Base-by-base conservation (phyloP, 2,113 vertebrate genomes). In the Corythornis cristatus region DNA sequence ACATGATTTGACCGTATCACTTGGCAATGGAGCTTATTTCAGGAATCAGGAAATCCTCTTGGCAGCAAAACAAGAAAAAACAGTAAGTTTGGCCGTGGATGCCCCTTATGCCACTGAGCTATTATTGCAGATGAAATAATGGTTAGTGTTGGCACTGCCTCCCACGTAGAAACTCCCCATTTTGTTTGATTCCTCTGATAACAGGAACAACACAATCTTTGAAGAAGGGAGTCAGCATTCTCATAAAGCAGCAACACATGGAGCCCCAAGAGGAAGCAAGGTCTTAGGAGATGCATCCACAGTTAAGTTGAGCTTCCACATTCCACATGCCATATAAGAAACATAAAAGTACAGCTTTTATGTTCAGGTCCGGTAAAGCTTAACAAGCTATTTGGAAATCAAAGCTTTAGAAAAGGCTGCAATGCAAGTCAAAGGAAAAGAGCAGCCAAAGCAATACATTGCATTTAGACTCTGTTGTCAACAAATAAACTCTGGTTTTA, bases 1-100 rank as follows among this genome's bases (percentile, higher is more conserved):
- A 58, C 9, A 7, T 90, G 79, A 29, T 31, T 50, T 71, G 90
- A 89, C 76, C 45, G 2, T 74, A 65, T 92, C 93, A 16, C 89
- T 92, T 85, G 88, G 74, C 83, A 80, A 4, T 77, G 73, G 74
- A 28, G 31, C 68, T 83, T 66, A 75, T 89, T 43, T 57, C 90
- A 89, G 71, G 76, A 75, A 79, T 75, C 81, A 94, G 91, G 92
- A 95, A 91, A 73, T 65, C 64, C 93, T 67, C 42, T 83, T 66
- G 79, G 93, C 83, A 75, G 57, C 40, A 48, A 53, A 72, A 48
- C 76, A 60, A 81, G 90, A 61, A 86, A 75, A 88, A 74, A 23
- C 72, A 72, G 35, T 17, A 11, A 48, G 26, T 56, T 18, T 60
- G 78, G 48, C 64, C 33, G 53, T 43, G 35, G 75, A 71, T 79